Conservation (phyloP, 2,113 vertebrate genomes). For the Solea solea region DNA sequence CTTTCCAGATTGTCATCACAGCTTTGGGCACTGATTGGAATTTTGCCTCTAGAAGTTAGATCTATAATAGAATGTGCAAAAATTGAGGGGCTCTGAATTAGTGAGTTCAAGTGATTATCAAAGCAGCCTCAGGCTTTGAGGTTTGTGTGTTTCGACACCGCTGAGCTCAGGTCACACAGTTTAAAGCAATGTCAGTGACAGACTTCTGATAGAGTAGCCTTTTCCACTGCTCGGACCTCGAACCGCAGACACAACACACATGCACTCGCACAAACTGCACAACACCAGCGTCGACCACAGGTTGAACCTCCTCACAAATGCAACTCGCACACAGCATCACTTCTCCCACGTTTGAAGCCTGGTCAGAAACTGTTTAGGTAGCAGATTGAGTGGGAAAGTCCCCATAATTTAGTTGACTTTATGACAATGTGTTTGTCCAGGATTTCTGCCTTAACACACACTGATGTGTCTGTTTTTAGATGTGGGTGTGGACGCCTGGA, state of each 20-base stretch:
- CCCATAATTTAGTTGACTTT: constrained; percentile 57
- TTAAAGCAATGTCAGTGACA: too few relatives aligned
- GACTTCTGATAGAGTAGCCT: background rate
- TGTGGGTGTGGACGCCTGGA: constrained; percentile 24
- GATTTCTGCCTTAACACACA: constrained; percentile 35
- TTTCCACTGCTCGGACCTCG: constrained; percentile 25
- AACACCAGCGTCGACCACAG: constrained; percentile 48
- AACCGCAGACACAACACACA: constrained; percentile 22
- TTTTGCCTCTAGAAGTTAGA: too few relatives aligned
- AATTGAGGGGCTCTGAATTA: too few relatives aligned
- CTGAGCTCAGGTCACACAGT: too few relatives aligned
- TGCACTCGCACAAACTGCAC: constrained; percentile 10
- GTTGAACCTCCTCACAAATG: constrained; percentile 31
- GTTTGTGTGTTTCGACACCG: too few relatives aligned
- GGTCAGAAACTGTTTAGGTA: constrained; percentile 74
- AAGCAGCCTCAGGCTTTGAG: too few relatives aligned
- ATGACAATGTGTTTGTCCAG: constrained; percentile 57
- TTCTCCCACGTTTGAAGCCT: constrained; percentile 49
- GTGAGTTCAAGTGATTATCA: too few relatives aligned
- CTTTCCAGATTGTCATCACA: too few relatives aligned
- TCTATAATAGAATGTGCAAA: too few relatives aligned
- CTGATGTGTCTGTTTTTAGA: constrained; percentile 55
- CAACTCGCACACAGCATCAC: constrained; percentile 5
- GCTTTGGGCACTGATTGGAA: too few relatives aligned
- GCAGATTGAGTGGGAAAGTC: constrained; percentile 72